A percentile compares a stretch with the other conserved stretches of the same genome.
Conservation (phyloP, 2,797 vertebrate species). For the Myotis daubentonii region DNA sequence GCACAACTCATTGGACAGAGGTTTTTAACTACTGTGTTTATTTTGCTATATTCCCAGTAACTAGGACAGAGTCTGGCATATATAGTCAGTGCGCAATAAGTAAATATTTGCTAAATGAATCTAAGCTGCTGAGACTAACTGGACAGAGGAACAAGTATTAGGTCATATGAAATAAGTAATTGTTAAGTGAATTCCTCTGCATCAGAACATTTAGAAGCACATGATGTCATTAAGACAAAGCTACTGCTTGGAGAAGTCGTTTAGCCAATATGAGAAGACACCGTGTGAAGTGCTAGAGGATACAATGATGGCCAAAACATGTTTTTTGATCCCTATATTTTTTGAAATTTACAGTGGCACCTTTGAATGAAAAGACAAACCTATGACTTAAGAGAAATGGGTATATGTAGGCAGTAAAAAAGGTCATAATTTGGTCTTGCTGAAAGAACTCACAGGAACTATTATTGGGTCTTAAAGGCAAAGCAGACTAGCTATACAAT, state of each 20-base stretch:
- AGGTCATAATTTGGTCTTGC: not conserved
- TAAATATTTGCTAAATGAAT: conserved; percentile 10
- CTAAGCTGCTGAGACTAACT: conserved; percentile 10
- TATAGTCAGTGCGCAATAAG: not conserved
- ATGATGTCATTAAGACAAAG: not conserved
- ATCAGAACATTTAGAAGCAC: not conserved
- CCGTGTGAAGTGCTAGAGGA: not conserved
- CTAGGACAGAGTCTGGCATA: not conserved
- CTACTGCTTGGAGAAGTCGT: not conserved
- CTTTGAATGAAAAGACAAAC: not conserved
- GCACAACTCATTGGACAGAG: not conserved
- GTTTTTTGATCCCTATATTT: not conserved
- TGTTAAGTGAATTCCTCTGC: conserved; percentile 1
- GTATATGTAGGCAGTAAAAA: not conserved
- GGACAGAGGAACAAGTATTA: not conserved
- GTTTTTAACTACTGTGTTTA: not conserved
- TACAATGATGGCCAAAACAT: not conserved
- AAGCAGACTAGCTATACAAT: conserved; percentile 5
- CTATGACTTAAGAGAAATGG: not conserved
- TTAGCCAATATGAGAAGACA: not conserved
- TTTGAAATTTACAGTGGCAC: not conserved
- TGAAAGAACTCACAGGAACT: not conserved
- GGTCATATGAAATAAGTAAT: not conserved
- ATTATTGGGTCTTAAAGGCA: not conserved
- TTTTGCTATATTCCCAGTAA: not conserved